Conservation (phyloP, 2,888 invertebrate species). For the Heliconius hortense region DNA sequence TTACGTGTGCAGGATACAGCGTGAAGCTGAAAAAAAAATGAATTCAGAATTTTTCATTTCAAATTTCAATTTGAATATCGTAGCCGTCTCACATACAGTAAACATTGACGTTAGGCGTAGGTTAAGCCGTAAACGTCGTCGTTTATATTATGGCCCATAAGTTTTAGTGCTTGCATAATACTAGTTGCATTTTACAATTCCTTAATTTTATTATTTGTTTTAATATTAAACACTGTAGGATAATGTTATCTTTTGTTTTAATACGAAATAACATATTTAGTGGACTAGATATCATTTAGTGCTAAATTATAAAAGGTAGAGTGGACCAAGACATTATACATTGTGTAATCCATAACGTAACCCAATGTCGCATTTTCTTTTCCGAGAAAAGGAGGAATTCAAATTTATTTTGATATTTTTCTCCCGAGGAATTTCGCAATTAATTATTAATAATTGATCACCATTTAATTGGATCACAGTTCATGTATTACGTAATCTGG, state of each 20-base stretch:
- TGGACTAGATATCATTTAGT: background rate
- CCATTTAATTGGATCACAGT: background rate
- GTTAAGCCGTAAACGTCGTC: conserved; percentile 49
- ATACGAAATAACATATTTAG: background rate
- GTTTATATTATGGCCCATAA: conserved; percentile 53
- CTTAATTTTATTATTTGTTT: conserved; percentile 21
- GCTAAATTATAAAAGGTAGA: too few relatives aligned
- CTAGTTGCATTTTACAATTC: conserved; percentile 44
- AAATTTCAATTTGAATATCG: conserved; percentile 6
- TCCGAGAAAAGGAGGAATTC: too few relatives aligned
- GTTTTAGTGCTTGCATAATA: conserved; percentile 55
- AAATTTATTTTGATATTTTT: too few relatives aligned
- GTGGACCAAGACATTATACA: too few relatives aligned
- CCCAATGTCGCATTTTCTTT: too few relatives aligned
- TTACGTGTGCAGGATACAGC: too few relatives aligned
- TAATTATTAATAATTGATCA: background rate
- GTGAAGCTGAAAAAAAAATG: too few relatives aligned
- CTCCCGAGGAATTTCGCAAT: background rate
- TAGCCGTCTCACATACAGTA: conserved; percentile 39
- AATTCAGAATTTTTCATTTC: too few relatives aligned
- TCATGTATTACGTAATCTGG: background rate
- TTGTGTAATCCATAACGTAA: too few relatives aligned
- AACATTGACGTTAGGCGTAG: conserved; percentile 46
- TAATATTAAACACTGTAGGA: background rate
- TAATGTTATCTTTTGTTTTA: background rate